These are phyloP conservation scores for Aethina tumida DNA, from an alignment of 1,140 invertebrate genomes.

Conservation along the genomic window DNA sequence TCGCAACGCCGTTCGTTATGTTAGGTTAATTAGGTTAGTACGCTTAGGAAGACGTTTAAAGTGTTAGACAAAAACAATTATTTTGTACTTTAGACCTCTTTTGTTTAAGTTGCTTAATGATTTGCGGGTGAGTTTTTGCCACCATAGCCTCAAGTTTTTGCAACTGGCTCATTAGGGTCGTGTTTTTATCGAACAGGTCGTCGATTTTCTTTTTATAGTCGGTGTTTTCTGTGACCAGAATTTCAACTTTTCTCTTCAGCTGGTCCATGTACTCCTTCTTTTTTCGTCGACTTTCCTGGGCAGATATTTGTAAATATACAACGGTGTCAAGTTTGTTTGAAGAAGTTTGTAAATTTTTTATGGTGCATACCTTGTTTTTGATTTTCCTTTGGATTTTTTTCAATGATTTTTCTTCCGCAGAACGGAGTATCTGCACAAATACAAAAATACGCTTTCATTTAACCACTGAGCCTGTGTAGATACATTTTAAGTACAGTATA, in stretches of 20 bases:
- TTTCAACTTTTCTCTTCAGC: constrained; percentile 79
- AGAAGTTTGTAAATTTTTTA: constrained; percentile 2
- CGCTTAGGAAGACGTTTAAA: too few species aligned
- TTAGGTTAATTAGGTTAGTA: too few species aligned
- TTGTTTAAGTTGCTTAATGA: constrained; percentile 18
- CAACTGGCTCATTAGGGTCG: constrained; percentile 63
- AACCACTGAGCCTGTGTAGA: too few species aligned
- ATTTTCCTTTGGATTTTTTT: constrained; percentile 99
- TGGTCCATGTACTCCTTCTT: constrained; percentile 98
- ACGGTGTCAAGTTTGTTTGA: constrained; percentile 4
- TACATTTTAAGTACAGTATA: constrained; percentile 14
- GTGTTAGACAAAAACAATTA: too few species aligned
- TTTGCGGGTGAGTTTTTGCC: constrained; percentile 32
- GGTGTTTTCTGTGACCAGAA: constrained; percentile 71
- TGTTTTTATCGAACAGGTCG: constrained; percentile 60
- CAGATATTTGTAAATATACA: constrained; percentile 67
- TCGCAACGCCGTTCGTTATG: too few species aligned
- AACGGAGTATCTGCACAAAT: too few species aligned
- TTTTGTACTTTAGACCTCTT: constrained; percentile 5
- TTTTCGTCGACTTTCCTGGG: constrained; percentile 92
- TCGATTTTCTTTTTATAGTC: constrained; percentile 65
- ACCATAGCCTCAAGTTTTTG: constrained; percentile 65
- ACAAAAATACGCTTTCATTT: constrained; percentile 7
- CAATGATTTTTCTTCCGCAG: constrained; percentile 93
- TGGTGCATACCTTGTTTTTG: constrained; percentile 81